phyloP scores from a whole-genome alignment of 2,888 invertebrate genomes.

The Brenthis ino region DNA sequence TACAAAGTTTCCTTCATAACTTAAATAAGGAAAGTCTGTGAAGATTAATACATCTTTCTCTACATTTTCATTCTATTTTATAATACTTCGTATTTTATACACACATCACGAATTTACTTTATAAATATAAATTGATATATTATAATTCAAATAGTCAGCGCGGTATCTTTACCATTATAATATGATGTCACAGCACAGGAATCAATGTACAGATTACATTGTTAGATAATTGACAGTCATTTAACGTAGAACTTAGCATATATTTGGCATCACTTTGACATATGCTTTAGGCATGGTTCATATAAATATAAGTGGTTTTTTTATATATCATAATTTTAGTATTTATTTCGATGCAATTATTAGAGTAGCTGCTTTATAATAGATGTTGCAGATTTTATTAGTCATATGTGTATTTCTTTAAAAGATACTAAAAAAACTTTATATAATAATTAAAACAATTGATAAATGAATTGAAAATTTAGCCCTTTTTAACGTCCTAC shows the following conservation, averaged over 20 bases:
- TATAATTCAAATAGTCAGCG: constrained; percentile 24
- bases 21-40: too few relatives aligned
- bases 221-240: constrained; percentile 20
- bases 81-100: constrained; percentile 1
- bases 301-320: background rate
- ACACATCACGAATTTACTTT: constrained; percentile 9
- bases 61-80: too few relatives aligned
- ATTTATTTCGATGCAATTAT: background rate
- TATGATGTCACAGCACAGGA: constrained; percentile 30
- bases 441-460: too few relatives aligned
- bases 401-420: too few relatives aligned
- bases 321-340: background rate
- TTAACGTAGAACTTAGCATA: constrained; percentile 30
- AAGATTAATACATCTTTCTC: too few relatives aligned
- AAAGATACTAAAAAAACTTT: too few relatives aligned
- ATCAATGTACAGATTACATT: constrained; percentile 27
- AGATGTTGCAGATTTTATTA: too few relatives aligned
- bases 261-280: constrained; percentile 32
- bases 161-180: constrained; percentile 33
- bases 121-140: constrained; percentile 21
- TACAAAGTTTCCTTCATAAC: too few relatives aligned
- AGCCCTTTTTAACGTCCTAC: too few relatives aligned
- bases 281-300: constrained; percentile 15
- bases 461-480: too few relatives aligned
- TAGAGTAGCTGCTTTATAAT: too few relatives aligned